Evolutionary conservation across 1,140 invertebrate species (phyloP).

Genomic region (Gerris buenoi): DNA sequence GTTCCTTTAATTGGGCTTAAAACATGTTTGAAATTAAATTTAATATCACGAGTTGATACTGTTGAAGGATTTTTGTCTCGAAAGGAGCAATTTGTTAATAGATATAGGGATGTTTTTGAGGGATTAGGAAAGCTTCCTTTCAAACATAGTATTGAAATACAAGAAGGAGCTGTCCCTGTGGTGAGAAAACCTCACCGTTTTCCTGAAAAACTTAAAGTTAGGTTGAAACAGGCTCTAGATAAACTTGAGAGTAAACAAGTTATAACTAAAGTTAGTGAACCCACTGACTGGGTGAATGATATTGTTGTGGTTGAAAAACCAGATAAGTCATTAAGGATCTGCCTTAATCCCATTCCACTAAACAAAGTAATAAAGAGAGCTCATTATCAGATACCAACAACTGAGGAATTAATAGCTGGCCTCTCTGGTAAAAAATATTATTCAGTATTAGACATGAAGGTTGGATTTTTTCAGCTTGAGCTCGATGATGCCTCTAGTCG

Average conservation of each 20-base stretch:
- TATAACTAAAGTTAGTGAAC: conserved; percentile 24
- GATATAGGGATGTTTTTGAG: no score
- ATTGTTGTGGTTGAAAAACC: conserved; percentile 29
- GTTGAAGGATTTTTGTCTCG: no score
- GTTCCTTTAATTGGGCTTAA: no score
- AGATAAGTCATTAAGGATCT: conserved; percentile 27
- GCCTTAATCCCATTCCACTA: conserved; percentile 28
- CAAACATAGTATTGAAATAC: not conserved
- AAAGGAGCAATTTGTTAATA: no score
- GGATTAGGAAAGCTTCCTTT: conserved; percentile 8
- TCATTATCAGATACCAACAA: conserved; percentile 7
- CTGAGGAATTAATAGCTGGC: conserved; percentile 4
- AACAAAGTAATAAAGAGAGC: conserved; percentile 20
- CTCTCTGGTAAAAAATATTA: conserved; percentile 7
- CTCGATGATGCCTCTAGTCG: conserved; percentile 5
- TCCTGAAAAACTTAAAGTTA: conserved; percentile 19
- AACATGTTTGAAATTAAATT: no score
- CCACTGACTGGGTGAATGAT: conserved; percentile 29
- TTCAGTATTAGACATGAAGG: conserved; percentile 7
- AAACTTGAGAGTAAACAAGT: conserved; percentile 19
- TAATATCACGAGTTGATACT: not conserved
- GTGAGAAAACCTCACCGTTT: conserved; percentile 16
- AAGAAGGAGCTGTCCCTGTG: conserved; percentile 11
- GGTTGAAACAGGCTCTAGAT: conserved; percentile 23
- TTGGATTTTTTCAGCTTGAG: not conserved